Evolutionary conservation across 1,140 invertebrate species (phyloP).

Genomic region (Leguminivora glycinivorella): DNA sequence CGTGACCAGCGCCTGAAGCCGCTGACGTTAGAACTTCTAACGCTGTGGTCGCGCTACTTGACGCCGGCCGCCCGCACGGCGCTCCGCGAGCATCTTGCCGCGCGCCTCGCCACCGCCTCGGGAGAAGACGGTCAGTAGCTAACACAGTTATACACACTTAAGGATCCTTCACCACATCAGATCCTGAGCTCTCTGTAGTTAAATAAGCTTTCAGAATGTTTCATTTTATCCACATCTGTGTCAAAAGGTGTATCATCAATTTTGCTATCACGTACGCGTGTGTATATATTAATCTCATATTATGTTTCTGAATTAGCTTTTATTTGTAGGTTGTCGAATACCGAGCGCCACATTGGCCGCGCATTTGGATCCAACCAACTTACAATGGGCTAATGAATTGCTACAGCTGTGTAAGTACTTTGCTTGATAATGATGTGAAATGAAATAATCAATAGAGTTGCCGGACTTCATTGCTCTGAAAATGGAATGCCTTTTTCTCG

Average conservation of each 20-base stretch:
- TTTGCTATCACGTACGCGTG: no score
- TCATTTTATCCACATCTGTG: no score
- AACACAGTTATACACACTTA: no score
- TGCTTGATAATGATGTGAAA: no score
- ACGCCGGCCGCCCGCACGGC: slow-evolving; percentile 34
- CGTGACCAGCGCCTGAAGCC: slow-evolving; percentile 57
- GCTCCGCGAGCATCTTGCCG: slow-evolving; percentile 56
- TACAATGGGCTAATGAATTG: slow-evolving; percentile 62
- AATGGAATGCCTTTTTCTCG: no score
- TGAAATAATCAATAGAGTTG: no score
- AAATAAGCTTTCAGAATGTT: no score
- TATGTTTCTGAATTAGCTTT: slow-evolving; percentile 23
- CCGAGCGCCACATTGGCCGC: slow-evolving; percentile 52
- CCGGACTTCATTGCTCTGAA: no score
- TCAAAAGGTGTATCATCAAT: no score
- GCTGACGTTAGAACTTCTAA: slow-evolving; percentile 59
- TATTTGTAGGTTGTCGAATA: slow-evolving; percentile 54
- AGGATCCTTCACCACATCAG: no score
- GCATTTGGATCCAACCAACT: slow-evolving; percentile 54
- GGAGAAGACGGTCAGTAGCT: slow-evolving; percentile 48
- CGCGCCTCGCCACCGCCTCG: slow-evolving; percentile 44
- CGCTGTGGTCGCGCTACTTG: slow-evolving; percentile 55
- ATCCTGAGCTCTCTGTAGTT: no score
- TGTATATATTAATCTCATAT: no score
- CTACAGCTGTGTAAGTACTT: slow-evolving; percentile 61